Conservation (phyloP, 2,888 invertebrate genomes). For the Lydus trimaculatus region DNA sequence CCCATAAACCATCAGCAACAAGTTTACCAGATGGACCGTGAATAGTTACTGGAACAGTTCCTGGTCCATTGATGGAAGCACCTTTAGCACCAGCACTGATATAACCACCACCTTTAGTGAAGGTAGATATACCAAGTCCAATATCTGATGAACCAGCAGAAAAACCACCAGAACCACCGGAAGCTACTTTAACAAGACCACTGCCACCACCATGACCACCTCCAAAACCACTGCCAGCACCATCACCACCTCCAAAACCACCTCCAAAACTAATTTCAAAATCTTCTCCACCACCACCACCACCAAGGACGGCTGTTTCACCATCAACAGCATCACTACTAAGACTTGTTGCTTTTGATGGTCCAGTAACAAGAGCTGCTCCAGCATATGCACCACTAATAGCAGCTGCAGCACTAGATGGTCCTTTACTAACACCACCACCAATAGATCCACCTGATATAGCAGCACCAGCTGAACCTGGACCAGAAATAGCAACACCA, state of each 20-base stretch:
- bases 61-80: conserved; percentile 48
- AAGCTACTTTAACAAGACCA: conserved; percentile 20
- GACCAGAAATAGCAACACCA: conserved; percentile 16
- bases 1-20: conserved; percentile 48
- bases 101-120: conserved; percentile 40
- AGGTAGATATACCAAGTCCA: conserved; percentile 30
- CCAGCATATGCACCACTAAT: background rate
- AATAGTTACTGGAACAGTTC: conserved; percentile 46
- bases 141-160: too few relatives aligned
- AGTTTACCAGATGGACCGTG: conserved; percentile 48
- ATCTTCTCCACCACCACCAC: too few relatives aligned
- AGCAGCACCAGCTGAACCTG: conserved; percentile 13
- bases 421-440: conserved; percentile 8
- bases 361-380: conserved; percentile 30
- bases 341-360: too few relatives aligned
- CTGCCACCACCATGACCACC: conserved; percentile 17
- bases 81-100: conserved; percentile 45
- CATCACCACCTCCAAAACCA: background rate
- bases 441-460: too few relatives aligned
- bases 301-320: too few relatives aligned
- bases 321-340: too few relatives aligned
- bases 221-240: conserved; percentile 23
- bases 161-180: conserved; percentile 14
- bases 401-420: background rate
- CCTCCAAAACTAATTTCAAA: too few relatives aligned